These are phyloP conservation scores for Pelobates fuscus DNA, from an alignment of 2,113 vertebrate genomes.

Conservation along the genomic window DNA sequence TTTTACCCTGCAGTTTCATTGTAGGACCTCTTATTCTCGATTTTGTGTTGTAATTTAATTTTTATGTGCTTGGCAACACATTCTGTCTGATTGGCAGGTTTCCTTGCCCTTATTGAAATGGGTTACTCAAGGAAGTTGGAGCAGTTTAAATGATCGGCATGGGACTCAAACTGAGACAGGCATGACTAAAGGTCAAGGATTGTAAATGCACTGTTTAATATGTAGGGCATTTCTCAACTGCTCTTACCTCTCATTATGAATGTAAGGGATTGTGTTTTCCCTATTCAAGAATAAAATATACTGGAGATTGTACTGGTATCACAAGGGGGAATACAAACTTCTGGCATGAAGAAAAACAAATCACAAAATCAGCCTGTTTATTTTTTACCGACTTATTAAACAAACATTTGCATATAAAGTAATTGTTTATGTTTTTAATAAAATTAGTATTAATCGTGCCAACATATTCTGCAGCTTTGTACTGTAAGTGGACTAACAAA, in stretches of 20 bases:
- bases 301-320: not conserved
- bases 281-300: not conserved
- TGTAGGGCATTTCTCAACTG: not conserved
- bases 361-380: not conserved
- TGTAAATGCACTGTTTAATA: not conserved
- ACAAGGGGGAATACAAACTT: not conserved
- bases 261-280: not conserved
- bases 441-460: too few relatives aligned
- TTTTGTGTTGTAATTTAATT: too few relatives aligned
- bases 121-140: not conserved
- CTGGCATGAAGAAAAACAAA: not conserved
- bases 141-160: not conserved
- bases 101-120: not conserved
- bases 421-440: too few relatives aligned
- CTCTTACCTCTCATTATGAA: not conserved
- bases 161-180: not conserved
- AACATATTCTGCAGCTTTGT: too few relatives aligned
- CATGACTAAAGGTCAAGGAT: not conserved
- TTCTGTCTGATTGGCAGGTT: not conserved
- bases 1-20: too few relatives aligned
- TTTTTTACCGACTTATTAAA: too few relatives aligned
- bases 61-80: not conserved
- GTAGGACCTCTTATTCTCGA: too few relatives aligned
- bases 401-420: too few relatives aligned
- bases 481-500: too few relatives aligned